Conservation (phyloP, 2,888 invertebrate genomes). For the Rapana venosa region DNA sequence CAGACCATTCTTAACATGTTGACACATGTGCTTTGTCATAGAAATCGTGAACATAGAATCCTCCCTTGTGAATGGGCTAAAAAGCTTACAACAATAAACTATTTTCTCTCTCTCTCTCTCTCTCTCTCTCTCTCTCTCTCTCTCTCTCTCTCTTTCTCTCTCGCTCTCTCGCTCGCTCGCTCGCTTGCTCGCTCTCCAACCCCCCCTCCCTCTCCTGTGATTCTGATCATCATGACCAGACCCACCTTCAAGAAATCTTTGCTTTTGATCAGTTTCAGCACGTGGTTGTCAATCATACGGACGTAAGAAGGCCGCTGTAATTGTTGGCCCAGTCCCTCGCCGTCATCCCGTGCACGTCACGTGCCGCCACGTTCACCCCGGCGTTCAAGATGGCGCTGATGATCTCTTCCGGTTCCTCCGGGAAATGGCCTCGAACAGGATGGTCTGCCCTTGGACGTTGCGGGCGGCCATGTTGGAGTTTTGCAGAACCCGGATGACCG, state of each 20-base stretch:
- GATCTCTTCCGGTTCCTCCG: constrained; percentile 58
- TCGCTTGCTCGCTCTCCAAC: not conserved
- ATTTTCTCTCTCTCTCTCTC: too few relatives aligned
- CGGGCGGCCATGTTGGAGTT: constrained; percentile 64
- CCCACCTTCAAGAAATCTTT: constrained; percentile 54
- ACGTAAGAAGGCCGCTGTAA: constrained; percentile 56
- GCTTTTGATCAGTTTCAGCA: constrained; percentile 64
- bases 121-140: too few relatives aligned
- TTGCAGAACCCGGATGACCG: constrained; percentile 63
- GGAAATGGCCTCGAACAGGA: constrained; percentile 65
- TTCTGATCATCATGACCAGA: not conserved
- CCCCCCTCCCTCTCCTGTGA: not conserved
- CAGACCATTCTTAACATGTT: too few relatives aligned
- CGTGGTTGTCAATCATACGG: constrained; percentile 61
- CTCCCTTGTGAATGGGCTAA: too few relatives aligned
- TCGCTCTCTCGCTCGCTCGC: not conserved
- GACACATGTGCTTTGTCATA: too few relatives aligned
- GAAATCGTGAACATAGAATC: too few relatives aligned
- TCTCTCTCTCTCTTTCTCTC: too few relatives aligned
- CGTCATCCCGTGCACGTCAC: constrained; percentile 66
- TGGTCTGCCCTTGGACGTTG: constrained; percentile 65
- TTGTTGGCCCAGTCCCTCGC: constrained; percentile 62
- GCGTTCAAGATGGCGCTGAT: constrained; percentile 55
- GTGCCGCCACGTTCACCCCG: constrained; percentile 64
- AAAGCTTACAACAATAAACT: too few relatives aligned